Evolutionary conservation across 2,797 vertebrate genomes (phyloP).

Genomic region (Mus minutoides): DNA sequence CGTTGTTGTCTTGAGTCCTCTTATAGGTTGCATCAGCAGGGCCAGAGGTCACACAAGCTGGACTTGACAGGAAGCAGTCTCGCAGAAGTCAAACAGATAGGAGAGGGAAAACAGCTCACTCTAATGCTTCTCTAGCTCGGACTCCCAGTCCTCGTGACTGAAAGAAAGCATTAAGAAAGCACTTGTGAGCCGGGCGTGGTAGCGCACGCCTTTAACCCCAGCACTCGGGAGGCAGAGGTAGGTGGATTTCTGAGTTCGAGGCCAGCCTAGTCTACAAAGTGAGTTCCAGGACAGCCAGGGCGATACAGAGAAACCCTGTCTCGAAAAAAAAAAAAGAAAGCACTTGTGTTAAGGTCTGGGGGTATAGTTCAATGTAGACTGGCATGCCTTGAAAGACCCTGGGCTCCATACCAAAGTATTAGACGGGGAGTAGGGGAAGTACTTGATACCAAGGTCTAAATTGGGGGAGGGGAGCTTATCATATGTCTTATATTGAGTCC

Average conservation of each 20-base stretch:
- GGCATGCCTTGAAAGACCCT: not conserved
- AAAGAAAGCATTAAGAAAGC: not conserved
- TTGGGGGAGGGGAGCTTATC: not conserved
- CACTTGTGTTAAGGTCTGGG: no score
- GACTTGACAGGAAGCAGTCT: not conserved
- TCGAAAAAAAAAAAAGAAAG: not conserved
- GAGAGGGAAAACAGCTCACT: not conserved
- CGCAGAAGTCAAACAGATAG: not conserved
- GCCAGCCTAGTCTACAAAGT: no score
- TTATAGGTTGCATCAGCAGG: not conserved
- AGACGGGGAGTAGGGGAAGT: not conserved
- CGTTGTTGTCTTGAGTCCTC: not conserved
- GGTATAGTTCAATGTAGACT: not conserved
- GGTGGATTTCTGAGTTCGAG: no score
- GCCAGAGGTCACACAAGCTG: not conserved
- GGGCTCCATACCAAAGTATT: not conserved
- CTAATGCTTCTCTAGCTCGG: not conserved
- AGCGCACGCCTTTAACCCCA: no score
- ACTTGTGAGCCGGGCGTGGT: not conserved
- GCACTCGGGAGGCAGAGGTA: no score
- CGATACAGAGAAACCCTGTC: no score
- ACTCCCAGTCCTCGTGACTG: not conserved
- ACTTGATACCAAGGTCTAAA: not conserved
- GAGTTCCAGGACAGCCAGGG: no score
- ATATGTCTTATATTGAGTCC: not conserved